Conservation (phyloP, 2,888 invertebrate species). For the Neoitamus cyanurus region DNA sequence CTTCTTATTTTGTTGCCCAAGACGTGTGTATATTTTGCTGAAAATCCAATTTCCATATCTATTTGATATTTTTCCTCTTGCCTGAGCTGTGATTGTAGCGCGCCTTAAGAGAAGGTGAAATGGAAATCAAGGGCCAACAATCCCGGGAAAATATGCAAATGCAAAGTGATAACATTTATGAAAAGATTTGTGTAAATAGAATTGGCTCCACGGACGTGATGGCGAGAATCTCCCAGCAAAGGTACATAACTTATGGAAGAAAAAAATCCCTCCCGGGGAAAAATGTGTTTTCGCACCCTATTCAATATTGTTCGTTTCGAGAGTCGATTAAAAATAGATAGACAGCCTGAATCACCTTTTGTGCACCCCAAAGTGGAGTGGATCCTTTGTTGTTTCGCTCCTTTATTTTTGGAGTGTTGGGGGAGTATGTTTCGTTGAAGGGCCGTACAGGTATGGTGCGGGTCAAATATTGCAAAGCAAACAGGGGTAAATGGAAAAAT, state of each 20-base stretch:
- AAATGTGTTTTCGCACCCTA: conserved; percentile 1
- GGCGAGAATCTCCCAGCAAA: neutral
- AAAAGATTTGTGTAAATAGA: conserved; percentile 34
- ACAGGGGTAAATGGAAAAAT: neutral
- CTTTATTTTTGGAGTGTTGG: neutral
- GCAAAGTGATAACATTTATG: conserved; percentile 26
- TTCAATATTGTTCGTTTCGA: conserved; percentile 1
- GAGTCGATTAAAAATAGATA: conserved; percentile 1
- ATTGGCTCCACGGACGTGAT: neutral
- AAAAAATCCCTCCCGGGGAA: neutral
- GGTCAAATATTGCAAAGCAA: neutral
- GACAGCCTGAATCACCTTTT: neutral
- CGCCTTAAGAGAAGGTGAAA: neutral
- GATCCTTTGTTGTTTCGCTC: neutral
- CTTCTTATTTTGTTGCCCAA: neutral
- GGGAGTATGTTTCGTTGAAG: neutral
- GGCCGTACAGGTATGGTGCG: neutral
- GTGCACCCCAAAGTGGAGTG: neutral
- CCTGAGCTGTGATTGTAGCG: neutral
- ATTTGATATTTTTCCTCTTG: conserved; percentile 4
- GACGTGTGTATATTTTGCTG: neutral
- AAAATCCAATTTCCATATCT: conserved; percentile 33
- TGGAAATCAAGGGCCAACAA: conserved; percentile 21
- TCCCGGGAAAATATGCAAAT: conserved; percentile 12
- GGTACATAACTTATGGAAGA: neutral